Evolutionary conservation across 2,888 invertebrate species (phyloP), one percentile per base, ranked within the genome.

Genomic region (Dryomyza anilis): DNA sequence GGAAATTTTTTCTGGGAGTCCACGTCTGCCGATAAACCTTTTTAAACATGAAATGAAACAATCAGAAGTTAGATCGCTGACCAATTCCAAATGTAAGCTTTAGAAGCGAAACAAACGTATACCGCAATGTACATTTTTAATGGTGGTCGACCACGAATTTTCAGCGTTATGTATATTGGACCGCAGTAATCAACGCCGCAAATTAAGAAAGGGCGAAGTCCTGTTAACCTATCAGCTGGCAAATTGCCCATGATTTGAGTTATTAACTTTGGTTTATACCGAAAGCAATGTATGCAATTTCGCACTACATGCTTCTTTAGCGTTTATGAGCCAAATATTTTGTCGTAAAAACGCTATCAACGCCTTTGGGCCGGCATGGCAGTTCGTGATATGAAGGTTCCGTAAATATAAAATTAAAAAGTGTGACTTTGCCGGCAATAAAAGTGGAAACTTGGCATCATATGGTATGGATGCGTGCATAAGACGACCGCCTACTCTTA

Each of bases 11-110:
- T 45, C 21, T 5, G 50, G 59, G 0, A 63, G 5, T 2, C 66
- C 66, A 16, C 69, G 56, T 19, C 68, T 23, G 1, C 66, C 63
- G 16, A 69, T 39, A 10, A 70, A 67, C 2, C 63, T 58, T 16
- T 67, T 65, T n/a, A 70, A 23, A 5, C 60, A 56, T 1, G 61
- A 55, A 19, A 66, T 56, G 8, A 69, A 66, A 2, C 29, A 25
- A 10, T 62, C 62, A 30, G 29, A 43, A 23, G 30, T 50, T 25
- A 65, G 29, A 61, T 65, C 62, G 3, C 57, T 55, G 1, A 62
- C 60, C 5, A 52, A 23, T 62, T 65, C 65, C 3, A 62, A 25
- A 16, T 69, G 65, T 2, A 69, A 1, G 61, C 63, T 27, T 65
- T 68, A 1, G 68, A 56, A 12, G 61, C 36, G 39, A 65, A 65